Evolutionary conservation across 2,113 vertebrate genomes (phyloP).

Genomic region (Anhinga rufa): DNA sequence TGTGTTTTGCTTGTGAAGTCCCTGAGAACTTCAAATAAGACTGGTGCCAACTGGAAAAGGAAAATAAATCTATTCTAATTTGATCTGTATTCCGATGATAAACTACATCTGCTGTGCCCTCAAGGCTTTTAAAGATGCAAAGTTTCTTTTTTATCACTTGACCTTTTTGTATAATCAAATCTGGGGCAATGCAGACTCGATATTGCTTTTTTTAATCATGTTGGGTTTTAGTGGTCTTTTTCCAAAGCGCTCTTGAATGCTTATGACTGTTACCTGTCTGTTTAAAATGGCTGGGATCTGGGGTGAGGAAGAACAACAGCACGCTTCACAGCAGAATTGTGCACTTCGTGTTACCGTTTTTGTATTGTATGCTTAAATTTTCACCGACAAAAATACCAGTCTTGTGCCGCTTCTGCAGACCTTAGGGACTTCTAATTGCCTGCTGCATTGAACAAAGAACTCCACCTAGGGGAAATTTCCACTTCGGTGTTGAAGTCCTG

Average conservation of each 20-base stretch:
- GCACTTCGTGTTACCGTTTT: background rate
- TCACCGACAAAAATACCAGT: background rate
- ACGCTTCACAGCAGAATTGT: background rate
- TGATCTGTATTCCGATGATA: background rate
- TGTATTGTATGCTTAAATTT: background rate
- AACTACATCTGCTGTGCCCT: background rate
- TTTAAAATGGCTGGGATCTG: background rate
- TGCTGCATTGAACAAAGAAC: slow-evolving; percentile 54
- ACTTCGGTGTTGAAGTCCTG: background rate
- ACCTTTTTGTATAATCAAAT: slow-evolving; percentile 11
- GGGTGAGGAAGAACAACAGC: background rate
- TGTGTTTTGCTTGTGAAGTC: background rate
- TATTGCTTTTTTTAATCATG: background rate
- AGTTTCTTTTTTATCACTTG: slow-evolving; percentile 42
- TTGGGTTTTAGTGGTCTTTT: background rate
- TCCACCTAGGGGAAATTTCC: slow-evolving; percentile 63
- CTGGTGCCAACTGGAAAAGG: background rate
- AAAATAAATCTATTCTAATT: background rate
- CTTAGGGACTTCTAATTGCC: slow-evolving; percentile 45
- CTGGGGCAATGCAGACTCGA: background rate
- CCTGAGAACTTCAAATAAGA: background rate
- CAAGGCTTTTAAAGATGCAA: background rate
- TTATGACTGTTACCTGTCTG: background rate
- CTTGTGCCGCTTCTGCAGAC: slow-evolving; percentile 43
- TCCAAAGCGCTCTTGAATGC: background rate